A percentile compares a stretch with the other conserved stretches of the same genome.
Conservation (phyloP, 2,888 invertebrate species). For the Ferdinandea cuprea region DNA sequence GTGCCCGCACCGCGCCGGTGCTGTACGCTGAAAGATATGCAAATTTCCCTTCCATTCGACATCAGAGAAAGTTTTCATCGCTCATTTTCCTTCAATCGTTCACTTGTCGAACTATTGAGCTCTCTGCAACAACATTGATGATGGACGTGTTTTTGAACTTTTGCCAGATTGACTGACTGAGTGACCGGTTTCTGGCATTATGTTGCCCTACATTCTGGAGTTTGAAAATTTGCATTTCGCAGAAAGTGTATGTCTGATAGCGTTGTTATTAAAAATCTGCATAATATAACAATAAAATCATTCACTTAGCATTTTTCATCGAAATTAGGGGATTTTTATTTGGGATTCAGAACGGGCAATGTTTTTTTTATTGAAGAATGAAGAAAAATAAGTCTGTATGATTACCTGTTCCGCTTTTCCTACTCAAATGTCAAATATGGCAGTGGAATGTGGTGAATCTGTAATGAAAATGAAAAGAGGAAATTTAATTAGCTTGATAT, state of each 20-base stretch:
- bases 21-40: slow-evolving; percentile 25
- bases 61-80: slow-evolving; percentile 53
- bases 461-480: slow-evolving; percentile 43
- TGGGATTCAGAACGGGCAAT: background rate
- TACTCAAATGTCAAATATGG: slow-evolving; percentile 48
- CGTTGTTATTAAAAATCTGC: slow-evolving; percentile 11
- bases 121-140: slow-evolving; percentile 5
- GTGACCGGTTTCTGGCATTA: slow-evolving; percentile 21
- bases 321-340: background rate
- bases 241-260: slow-evolving; percentile 1
- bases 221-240: slow-evolving; percentile 29
- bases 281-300: slow-evolving; percentile 6
- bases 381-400: slow-evolving; percentile 9
- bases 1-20: background rate
- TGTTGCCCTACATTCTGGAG: slow-evolving; percentile 34
- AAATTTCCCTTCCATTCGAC: slow-evolving; percentile 17
- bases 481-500: slow-evolving; percentile 41
- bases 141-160: slow-evolving; percentile 32
- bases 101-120: slow-evolving; percentile 33
- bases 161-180: slow-evolving; percentile 25
- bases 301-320: background rate
- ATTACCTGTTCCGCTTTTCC: slow-evolving; percentile 50
- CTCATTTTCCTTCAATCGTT: slow-evolving; percentile 18
- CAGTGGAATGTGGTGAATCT: slow-evolving; percentile 49
- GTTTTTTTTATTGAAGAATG: background rate